Conservation (phyloP, 2,113 vertebrate species). For the Eulacestoma nigropectus region DNA sequence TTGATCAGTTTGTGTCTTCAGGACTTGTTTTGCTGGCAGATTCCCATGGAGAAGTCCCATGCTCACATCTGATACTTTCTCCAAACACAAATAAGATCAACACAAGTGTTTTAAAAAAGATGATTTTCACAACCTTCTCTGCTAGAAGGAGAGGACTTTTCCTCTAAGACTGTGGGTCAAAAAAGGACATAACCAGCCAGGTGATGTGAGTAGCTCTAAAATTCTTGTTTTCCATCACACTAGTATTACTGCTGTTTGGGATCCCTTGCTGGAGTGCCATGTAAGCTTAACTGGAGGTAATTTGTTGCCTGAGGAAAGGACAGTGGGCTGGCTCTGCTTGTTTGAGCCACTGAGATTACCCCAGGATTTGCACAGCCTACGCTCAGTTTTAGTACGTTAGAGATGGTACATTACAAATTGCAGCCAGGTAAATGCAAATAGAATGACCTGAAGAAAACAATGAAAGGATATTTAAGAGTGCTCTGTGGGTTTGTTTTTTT, state of each 20-base stretch:
- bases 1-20: background rate
- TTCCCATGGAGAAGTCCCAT: background rate
- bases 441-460: background rate
- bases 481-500: accelerated
- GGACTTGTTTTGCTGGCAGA: background rate
- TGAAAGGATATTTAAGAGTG: background rate
- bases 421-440: background rate
- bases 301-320: background rate
- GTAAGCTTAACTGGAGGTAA: background rate
- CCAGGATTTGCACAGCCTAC: background rate
- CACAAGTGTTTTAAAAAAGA: background rate
- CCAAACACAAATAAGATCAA: background rate
- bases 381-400: background rate
- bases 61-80: background rate
- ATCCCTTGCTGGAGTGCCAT: background rate
- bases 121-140: background rate
- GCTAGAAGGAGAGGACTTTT: background rate
- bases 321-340: background rate
- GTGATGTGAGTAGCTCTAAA: background rate
- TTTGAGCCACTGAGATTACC: background rate
- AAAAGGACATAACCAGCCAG: background rate
- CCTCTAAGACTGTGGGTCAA: background rate
- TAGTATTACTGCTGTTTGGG: background rate
- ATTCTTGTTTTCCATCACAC: background rate
- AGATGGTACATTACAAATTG: background rate